phyloP scores from a whole-genome alignment of 1,140 invertebrate species.

The Hirudo medicinalis region DNA sequence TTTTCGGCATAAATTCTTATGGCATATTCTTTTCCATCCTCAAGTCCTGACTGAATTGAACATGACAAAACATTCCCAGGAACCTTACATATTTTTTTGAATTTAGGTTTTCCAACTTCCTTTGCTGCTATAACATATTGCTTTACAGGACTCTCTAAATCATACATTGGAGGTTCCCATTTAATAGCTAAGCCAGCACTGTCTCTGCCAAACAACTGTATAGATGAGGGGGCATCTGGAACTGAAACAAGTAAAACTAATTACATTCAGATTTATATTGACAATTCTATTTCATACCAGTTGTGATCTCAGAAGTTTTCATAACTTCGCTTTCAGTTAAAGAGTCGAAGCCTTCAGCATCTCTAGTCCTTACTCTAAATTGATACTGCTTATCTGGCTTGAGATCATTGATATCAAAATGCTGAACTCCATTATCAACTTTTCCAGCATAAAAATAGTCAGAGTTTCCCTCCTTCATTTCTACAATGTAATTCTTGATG shows the following conservation, averaged over 20 bases:
- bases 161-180: conserved; percentile 8
- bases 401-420: no score
- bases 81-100: conserved; percentile 17
- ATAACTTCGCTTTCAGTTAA: no score
- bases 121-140: conserved; percentile 14
- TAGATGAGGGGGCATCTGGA: not conserved
- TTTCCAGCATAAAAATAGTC: no score
- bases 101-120: conserved; percentile 11
- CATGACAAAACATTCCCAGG: not conserved
- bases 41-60: not conserved
- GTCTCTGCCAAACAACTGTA: not conserved
- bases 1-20: conserved; percentile 92
- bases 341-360: no score
- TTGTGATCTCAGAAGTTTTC: no score
- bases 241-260: not conserved
- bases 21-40: conserved; percentile 64
- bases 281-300: not conserved
- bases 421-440: no score
- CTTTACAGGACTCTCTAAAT: conserved; percentile 7
- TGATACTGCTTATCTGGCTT: no score
- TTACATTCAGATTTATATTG: not conserved
- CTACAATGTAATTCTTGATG: no score
- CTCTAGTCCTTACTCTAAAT: no score
- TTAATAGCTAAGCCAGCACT: not conserved
- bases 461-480: no score